Evolutionary conservation across 2,797 vertebrate genomes (phyloP), one percentile per base, ranked within the genome.

Genomic region (Perodicticus potto): DNA sequence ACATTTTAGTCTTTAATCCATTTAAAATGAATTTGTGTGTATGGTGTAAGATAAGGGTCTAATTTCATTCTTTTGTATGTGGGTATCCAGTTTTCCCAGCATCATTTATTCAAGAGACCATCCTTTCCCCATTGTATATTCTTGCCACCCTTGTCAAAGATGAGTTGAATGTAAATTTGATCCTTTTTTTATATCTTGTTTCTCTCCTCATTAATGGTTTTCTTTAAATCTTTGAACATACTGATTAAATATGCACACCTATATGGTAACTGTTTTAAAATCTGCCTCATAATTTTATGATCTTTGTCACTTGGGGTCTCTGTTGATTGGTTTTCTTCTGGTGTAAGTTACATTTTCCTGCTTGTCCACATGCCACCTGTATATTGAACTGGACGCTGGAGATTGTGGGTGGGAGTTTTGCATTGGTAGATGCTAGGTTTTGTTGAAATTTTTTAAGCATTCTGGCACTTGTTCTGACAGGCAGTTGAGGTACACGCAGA

Each of bases 221-320:
- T 55, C n/a, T 80, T 72, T 91, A 81, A 91, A 55, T 80, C 55
- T 25, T 80, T 72, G 80, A 81, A 91, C 55, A 19, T 80, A 81
- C 11, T 57, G 25, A 40, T 2, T 25, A 70, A 37, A 63, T 55
- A 70, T 72, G 43, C 57, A 37, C 23, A 45, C 43, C 43, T 65
- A 65, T 45, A 65, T 32, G 16, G 63, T 82, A 65, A 43, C 45
- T 81, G 12, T 77, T 91, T 91, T 73, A 23, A 91, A 55, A 90
- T 73, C 13, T 73, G 57, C 23, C 9, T 88, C 17, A 61, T 86
- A 57, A 69, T 92, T 69, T 86, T 19, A 67, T 55, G 49, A 34
- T 25, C 19, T 63, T 1, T 86, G 43, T 45, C 43, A 19, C 69
- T 92, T 10, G 4, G 25, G n/a, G 22, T 78, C 49, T 78, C 20